Conservation (phyloP, 1,140 invertebrate genomes). For the Drosophila pachea region DNA sequence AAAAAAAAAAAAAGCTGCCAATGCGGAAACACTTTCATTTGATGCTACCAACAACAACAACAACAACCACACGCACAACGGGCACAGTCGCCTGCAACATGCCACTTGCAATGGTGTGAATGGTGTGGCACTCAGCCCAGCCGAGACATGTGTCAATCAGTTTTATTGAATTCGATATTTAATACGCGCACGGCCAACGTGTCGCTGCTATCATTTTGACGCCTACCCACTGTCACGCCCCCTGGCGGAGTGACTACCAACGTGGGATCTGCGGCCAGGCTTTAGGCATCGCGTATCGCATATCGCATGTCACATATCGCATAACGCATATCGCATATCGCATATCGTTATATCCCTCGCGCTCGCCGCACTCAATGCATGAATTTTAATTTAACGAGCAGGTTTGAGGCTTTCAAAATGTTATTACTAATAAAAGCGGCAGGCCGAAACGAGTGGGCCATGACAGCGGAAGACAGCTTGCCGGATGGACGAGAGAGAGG, state of each 20-base stretch:
- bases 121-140: background rate
- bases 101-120: constrained; percentile 17
- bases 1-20: background rate
- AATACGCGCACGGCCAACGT: constrained; percentile 43
- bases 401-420: constrained; percentile 69
- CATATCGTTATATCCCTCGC: too few species aligned
- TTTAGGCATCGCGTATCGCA: constrained; percentile 38
- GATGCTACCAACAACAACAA: constrained; percentile 56
- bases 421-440: constrained; percentile 72
- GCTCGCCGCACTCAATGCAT: constrained; percentile 50
- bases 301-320: constrained; percentile 34
- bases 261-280: constrained; percentile 16
- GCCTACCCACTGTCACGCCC: background rate
- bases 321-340: too few species aligned
- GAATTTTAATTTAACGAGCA: constrained; percentile 62
- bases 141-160: constrained; percentile 63
- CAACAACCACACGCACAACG: constrained; percentile 9
- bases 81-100: background rate
- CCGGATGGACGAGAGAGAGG: too few species aligned
- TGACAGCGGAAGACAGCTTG: background rate
- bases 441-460: constrained; percentile 14
- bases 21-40: constrained; percentile 35
- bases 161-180: constrained; percentile 77
- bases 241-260: background rate
- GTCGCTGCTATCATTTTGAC: constrained; percentile 20